phyloP scores from a whole-genome alignment of 2,888 invertebrate genomes.

The Agapetus fuscipes region DNA sequence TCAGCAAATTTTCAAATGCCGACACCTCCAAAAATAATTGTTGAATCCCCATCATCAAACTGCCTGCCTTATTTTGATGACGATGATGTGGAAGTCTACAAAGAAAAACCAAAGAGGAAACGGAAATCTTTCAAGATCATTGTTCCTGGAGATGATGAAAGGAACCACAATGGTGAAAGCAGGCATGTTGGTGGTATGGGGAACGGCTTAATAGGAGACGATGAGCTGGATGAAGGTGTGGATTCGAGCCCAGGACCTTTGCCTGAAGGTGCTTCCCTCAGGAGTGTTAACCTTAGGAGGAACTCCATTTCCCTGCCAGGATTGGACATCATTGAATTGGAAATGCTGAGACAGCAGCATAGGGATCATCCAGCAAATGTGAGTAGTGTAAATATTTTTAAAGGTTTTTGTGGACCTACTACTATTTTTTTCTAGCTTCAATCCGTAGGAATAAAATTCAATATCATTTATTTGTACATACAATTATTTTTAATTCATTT shows the following conservation, averaged over 20 bases:
- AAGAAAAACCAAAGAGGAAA: not conserved
- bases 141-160: no score
- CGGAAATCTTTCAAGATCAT: no score
- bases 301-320: conserved; percentile 57
- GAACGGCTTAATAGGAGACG: conserved; percentile 4
- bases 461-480: no score
- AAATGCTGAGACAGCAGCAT: conserved; percentile 31
- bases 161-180: not conserved
- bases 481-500: no score
- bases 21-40: conserved; percentile 15
- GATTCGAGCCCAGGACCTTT: conserved; percentile 11
- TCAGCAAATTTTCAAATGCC: no score
- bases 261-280: not conserved
- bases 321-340: conserved; percentile 47
- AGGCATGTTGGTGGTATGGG: not conserved
- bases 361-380: conserved; percentile 18
- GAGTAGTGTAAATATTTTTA: conserved; percentile 10
- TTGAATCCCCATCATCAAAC: conserved; percentile 15
- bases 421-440: not conserved
- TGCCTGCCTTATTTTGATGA: conserved; percentile 15
- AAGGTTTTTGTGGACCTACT: not conserved
- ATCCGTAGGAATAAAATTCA: no score
- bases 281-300: conserved; percentile 32
- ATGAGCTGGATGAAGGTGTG: conserved; percentile 8
- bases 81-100: conserved; percentile 4